Conservation (phyloP, 2,888 invertebrate species). For the Drosophila antonietae region DNA sequence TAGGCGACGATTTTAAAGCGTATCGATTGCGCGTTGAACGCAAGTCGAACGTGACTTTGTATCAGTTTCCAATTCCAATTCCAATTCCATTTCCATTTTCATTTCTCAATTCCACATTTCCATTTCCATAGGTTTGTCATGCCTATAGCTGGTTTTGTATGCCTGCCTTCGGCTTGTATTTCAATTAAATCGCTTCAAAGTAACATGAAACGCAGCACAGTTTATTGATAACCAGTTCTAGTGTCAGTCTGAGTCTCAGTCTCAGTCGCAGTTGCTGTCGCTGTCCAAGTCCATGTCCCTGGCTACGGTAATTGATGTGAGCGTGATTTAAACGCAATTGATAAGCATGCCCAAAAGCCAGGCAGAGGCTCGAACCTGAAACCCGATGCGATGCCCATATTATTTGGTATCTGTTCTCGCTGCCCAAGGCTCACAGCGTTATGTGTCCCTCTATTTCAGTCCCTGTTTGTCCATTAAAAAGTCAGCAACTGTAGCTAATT, state of each 20-base stretch:
- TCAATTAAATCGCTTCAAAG: conserved; percentile 74
- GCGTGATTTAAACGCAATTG: conserved; percentile 71
- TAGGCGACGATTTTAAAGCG: conserved; percentile 12
- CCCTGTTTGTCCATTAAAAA: conserved; percentile 73
- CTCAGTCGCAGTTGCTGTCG: conserved; percentile 1
- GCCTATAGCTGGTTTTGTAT: conserved; percentile 4
- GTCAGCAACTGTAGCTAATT: conserved; percentile 78
- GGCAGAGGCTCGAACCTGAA: conserved; percentile 29
- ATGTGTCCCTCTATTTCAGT: conserved; percentile 25
- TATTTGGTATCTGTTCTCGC: conserved; percentile 15
- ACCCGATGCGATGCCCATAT: conserved; percentile 18
- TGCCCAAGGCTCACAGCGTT: conserved; percentile 1
- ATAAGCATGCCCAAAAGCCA: conserved; percentile 53
- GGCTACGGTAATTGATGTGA: conserved; percentile 66
- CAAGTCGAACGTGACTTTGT: conserved; percentile 44
- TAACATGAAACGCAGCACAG: conserved; percentile 66
- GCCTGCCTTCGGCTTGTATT: conserved; percentile 52
- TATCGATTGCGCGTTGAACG: conserved; percentile 35
- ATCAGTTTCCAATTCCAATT: conserved; percentile 52
- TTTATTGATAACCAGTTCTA: conserved; percentile 59
- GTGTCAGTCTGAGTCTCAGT: background rate
- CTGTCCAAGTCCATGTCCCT: conserved; percentile 17
- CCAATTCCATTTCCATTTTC: conserved; percentile 44
- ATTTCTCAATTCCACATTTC: conserved; percentile 19
- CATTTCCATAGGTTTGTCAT: conserved; percentile 50